These are phyloP conservation scores for Yponomeuta evonymella DNA, from an alignment of 2,888 invertebrate genomes.

Conservation along the genomic window DNA sequence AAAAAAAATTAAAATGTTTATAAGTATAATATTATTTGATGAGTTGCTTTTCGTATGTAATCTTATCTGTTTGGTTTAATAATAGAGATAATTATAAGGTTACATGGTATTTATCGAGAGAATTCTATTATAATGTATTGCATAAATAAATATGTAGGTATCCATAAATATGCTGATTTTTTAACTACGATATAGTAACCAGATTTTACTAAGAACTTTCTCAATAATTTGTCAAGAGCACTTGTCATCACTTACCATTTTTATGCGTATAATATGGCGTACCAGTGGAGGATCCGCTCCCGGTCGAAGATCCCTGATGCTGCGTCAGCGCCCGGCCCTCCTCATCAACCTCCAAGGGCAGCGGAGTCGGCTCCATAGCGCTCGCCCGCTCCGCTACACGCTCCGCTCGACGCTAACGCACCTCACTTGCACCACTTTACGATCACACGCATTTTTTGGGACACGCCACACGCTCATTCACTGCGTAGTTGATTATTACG, in stretches of 20 bases:
- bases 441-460: background rate
- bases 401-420: background rate
- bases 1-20: too few species aligned
- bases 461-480: background rate
- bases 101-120: too few species aligned
- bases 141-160: too few species aligned
- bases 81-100: too few species aligned
- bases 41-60: too few species aligned
- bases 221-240: too few species aligned
- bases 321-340: constrained; percentile 45
- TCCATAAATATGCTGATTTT: too few species aligned
- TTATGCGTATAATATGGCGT: constrained; percentile 66
- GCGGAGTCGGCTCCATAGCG: constrained; percentile 51
- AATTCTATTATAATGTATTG: too few species aligned
- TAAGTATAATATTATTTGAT: too few species aligned
- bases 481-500: background rate
- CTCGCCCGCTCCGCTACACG: background rate
- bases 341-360: constrained; percentile 58
- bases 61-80: too few species aligned
- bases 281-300: constrained; percentile 64
- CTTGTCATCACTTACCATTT: constrained; percentile 45
- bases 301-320: constrained; percentile 58
- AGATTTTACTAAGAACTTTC: too few species aligned
- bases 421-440: background rate
- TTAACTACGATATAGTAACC: too few species aligned